phyloP scores from a whole-genome alignment of 2,113 vertebrate genomes.

The Mola mola region DNA sequence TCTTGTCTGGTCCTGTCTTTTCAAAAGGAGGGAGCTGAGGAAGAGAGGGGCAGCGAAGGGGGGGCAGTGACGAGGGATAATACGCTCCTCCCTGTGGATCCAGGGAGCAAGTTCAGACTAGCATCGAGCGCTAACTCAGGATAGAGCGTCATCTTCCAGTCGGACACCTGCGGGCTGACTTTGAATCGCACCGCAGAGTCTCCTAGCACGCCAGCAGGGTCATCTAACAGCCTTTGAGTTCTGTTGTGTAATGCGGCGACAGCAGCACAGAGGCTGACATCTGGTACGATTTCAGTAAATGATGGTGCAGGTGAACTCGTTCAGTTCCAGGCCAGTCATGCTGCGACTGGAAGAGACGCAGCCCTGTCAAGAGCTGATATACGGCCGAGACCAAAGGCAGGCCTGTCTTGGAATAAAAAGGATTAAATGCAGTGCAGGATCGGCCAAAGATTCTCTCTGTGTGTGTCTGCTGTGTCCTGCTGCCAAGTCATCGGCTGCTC shows the following conservation, averaged over 20 bases:
- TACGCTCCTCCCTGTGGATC: slow-evolving; percentile 36
- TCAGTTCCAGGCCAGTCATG: slow-evolving; percentile 20
- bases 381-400: slow-evolving; percentile 29
- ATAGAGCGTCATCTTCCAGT: slow-evolving; percentile 15
- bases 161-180: slow-evolving; percentile 26
- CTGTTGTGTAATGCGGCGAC: slow-evolving; percentile 32
- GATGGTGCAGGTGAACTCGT: slow-evolving; percentile 42
- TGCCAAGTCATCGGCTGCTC: slow-evolving; percentile 56
- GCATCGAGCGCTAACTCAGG: slow-evolving; percentile 37
- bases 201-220: neutral
- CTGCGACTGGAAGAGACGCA: slow-evolving; percentile 38
- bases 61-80: slow-evolving; percentile 23
- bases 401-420: slow-evolving; percentile 29
- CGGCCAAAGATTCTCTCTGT: slow-evolving; percentile 11
- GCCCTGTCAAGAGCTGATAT: slow-evolving; percentile 31
- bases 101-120: slow-evolving; percentile 72
- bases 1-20: slow-evolving; percentile 76
- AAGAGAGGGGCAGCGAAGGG: neutral
- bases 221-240: slow-evolving; percentile 4
- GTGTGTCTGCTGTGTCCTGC: slow-evolving; percentile 35
- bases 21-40: slow-evolving; percentile 19
- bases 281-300: slow-evolving; percentile 53
- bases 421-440: slow-evolving; percentile 32
- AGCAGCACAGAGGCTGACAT: slow-evolving; percentile 35
- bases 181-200: slow-evolving; percentile 34